These are phyloP conservation scores for Passerculus sandwichensis DNA, from an alignment of 2,797 vertebrate genomes.

Conservation along the genomic window DNA sequence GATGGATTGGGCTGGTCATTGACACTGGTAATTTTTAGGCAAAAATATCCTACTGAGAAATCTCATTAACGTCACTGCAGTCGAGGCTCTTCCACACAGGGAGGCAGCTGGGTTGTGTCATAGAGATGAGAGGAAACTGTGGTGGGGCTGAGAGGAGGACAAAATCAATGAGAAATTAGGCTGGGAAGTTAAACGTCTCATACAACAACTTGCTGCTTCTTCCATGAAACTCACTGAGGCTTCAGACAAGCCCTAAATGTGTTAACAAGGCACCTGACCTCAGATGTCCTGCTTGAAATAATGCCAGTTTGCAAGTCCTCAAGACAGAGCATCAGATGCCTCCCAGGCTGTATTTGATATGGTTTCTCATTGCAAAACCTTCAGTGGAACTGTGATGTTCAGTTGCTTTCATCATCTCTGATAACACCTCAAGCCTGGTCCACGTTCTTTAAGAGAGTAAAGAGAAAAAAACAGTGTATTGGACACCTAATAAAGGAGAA, in stretches of 20 bases:
- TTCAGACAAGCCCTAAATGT: neutral
- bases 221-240: neutral
- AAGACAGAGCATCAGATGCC: neutral
- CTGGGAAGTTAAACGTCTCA: neutral
- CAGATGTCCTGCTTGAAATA: neutral
- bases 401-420: neutral
- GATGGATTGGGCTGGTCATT: neutral
- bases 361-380: neutral
- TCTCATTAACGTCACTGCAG: neutral
- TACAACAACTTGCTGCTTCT: neutral
- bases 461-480: neutral
- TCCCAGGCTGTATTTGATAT: neutral
- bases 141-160: neutral
- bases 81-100: neutral
- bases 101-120: neutral
- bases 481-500: slow-evolving; percentile 23
- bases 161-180: neutral
- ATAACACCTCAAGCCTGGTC: neutral
- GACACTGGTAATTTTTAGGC: neutral
- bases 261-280: neutral
- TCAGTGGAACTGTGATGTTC: neutral
- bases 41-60: neutral
- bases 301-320: neutral
- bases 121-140: neutral
- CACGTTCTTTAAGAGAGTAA: neutral